These are phyloP conservation scores for Chloroclystis v-ata DNA, from an alignment of 2,888 invertebrate species.

Conservation along the genomic window DNA sequence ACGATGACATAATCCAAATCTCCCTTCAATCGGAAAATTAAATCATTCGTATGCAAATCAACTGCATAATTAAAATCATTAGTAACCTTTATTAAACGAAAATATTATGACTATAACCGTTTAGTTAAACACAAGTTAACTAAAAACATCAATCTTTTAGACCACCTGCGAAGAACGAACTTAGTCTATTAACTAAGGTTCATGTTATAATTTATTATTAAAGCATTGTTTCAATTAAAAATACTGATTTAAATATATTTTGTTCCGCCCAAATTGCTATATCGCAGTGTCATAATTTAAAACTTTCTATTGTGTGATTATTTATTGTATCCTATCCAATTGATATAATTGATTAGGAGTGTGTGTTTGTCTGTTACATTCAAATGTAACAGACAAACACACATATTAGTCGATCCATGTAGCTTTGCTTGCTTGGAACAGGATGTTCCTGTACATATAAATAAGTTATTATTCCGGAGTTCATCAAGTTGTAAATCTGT, in stretches of 20 bases:
- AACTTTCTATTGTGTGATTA: slow-evolving; percentile 64
- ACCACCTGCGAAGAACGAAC: slow-evolving; percentile 59
- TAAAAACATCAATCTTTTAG: slow-evolving; percentile 51
- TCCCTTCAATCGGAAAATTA: background rate
- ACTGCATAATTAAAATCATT: background rate
- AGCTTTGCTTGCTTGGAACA: no score
- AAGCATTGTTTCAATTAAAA: slow-evolving; percentile 74
- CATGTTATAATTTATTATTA: slow-evolving; percentile 57
- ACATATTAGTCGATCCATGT: background rate
- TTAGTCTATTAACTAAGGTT: slow-evolving; percentile 55
- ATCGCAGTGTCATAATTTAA: slow-evolving; percentile 55
- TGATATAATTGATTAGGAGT: background rate
- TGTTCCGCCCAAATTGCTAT: slow-evolving; percentile 71
- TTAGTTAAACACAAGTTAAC: slow-evolving; percentile 32
- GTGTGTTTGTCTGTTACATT: slow-evolving; percentile 13
- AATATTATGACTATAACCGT: slow-evolving; percentile 10
- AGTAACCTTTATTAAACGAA: background rate
- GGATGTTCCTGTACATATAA: no score
- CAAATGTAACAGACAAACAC: slow-evolving; percentile 12
- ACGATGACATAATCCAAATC: background rate
- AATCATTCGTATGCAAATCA: background rate
- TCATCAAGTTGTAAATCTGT: no score
- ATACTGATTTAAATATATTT: slow-evolving; percentile 62
- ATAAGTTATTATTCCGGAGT: no score
- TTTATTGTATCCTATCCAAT: slow-evolving; percentile 42